Evolutionary conservation across 1,140 invertebrate genomes (phyloP).

Genomic region (Lysiphlebus fabarum): DNA sequence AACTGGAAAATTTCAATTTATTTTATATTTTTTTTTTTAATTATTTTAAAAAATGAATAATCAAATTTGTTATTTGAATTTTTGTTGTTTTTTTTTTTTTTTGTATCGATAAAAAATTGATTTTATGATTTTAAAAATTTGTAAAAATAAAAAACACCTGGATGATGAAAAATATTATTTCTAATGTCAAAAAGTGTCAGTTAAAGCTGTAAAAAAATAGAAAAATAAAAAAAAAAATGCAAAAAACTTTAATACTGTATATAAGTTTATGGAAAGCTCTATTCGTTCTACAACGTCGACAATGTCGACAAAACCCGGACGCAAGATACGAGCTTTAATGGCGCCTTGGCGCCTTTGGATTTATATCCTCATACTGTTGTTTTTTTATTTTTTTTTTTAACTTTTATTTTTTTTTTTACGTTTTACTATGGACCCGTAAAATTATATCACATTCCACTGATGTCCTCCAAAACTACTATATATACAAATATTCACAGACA

Average conservation of each 20-base stretch:
- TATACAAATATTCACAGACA: background rate
- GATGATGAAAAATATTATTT: too few relatives aligned
- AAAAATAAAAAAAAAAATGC: background rate
- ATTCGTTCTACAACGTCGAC: slow-evolving; percentile 7
- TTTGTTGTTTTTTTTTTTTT: too few relatives aligned
- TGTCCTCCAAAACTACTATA: background rate
- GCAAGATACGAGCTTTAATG: slow-evolving; percentile 35
- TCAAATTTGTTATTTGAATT: too few relatives aligned
- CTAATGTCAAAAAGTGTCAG: background rate
- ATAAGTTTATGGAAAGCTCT: slow-evolving; percentile 17
- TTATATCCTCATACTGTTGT: slow-evolving; percentile 23
- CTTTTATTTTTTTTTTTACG: slow-evolving; percentile 12
- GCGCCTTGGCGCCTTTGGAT: slow-evolving; percentile 37
- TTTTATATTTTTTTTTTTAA: background rate
- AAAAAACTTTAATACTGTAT: slow-evolving; percentile 11
- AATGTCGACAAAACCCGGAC: slow-evolving; percentile 12
- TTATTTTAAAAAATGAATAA: background rate
- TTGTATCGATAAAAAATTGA: too few relatives aligned
- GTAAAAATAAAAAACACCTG: too few relatives aligned
- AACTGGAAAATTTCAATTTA: background rate
- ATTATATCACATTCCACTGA: background rate
- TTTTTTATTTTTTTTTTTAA: slow-evolving; percentile 9
- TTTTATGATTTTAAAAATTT: too few relatives aligned
- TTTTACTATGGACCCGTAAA: background rate
- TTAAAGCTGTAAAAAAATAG: background rate